Evolutionary conservation across 2,113 vertebrate genomes (phyloP).

Genomic region (Pavo muticus): DNA sequence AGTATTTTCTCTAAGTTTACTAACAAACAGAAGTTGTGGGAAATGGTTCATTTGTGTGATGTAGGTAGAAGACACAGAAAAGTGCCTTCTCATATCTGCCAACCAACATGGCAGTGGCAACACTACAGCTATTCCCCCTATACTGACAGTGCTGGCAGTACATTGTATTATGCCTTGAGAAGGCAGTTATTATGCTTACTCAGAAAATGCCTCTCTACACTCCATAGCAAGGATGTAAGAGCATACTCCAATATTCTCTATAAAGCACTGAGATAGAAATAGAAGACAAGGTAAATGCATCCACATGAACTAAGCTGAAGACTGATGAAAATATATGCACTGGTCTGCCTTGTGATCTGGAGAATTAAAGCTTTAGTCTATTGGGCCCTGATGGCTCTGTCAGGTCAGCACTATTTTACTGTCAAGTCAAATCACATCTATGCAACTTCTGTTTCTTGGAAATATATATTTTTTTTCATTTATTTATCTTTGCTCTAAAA

Average conservation of each 20-base stretch:
- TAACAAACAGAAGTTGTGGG: background rate
- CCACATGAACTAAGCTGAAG: background rate
- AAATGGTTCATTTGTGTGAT: background rate
- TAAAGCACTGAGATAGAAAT: background rate
- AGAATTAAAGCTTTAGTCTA: constrained; percentile 3
- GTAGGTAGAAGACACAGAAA: background rate
- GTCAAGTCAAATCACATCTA: constrained; percentile 31
- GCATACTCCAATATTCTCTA: background rate
- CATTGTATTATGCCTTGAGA: background rate
- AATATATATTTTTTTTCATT: constrained; percentile 37
- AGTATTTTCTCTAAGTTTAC: background rate
- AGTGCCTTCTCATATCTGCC: background rate
- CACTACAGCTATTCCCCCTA: background rate
- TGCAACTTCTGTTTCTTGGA: constrained; percentile 23
- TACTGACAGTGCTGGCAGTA: background rate
- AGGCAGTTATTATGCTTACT: background rate
- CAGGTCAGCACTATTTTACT: constrained; percentile 11
- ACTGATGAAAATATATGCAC: background rate
- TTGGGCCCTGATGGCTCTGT: background rate
- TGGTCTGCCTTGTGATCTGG: background rate
- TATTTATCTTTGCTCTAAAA: constrained; percentile 17
- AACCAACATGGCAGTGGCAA: background rate
- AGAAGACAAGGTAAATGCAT: background rate
- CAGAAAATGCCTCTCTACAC: background rate
- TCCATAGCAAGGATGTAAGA: background rate